A percentile compares a stretch with the other conserved stretches of the same genome.
These are phyloP conservation scores for Aratinga solstitialis DNA, from an alignment of 2,797 vertebrate genomes.

Conservation along the genomic window DNA sequence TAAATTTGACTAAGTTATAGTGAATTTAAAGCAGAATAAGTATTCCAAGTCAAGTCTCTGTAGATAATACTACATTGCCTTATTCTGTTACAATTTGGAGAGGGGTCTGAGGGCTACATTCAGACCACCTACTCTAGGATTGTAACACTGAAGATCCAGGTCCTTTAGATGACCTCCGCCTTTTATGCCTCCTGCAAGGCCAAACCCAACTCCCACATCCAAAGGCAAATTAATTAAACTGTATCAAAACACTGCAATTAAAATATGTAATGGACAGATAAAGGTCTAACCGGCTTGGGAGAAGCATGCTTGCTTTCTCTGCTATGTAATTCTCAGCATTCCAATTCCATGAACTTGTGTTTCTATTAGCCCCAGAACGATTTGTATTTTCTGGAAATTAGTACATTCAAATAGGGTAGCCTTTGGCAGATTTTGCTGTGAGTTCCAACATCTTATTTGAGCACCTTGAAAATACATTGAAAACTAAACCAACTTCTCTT, in stretches of 20 bases:
- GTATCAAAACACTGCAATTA: not conserved
- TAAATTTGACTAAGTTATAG: not conserved
- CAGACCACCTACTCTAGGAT: not conserved
- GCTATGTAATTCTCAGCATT: not conserved
- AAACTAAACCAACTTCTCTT: not conserved
- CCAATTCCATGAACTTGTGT: not conserved
- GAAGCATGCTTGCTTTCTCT: not conserved
- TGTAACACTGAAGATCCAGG: not conserved
- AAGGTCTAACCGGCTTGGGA: not conserved
- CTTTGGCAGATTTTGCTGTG: not conserved
- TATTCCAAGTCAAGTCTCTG: not conserved
- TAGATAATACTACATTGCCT: not conserved
- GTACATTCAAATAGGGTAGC: not conserved
- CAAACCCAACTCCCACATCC: not conserved
- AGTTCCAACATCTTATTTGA: not conserved
- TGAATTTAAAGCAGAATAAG: not conserved
- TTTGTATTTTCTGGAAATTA: not conserved
- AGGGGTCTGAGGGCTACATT: not conserved
- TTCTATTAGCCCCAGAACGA: not conserved
- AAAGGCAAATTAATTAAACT: not conserved
- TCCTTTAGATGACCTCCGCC: not conserved
- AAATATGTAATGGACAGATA: accelerated
- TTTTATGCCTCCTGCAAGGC: not conserved
- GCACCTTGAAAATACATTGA: not conserved
- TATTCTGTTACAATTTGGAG: not conserved